Evolutionary conservation across 2,888 invertebrate species (phyloP).

Genomic region (Amphipoea lucens): DNA sequence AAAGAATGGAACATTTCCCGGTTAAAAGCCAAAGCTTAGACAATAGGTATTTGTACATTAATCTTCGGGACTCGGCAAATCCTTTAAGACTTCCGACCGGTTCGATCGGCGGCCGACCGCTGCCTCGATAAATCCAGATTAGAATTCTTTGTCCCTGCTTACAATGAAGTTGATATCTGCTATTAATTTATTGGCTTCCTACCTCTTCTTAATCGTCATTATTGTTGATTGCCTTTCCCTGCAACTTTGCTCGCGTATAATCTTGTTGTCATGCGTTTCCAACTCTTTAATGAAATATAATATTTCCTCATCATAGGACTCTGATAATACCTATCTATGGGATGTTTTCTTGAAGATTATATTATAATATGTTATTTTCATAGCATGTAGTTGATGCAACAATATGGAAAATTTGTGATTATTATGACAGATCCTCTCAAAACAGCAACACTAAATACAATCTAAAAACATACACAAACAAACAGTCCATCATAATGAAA

Average conservation of each 20-base stretch:
- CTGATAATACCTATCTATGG: neutral
- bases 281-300: neutral
- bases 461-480: conserved; percentile 4
- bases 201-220: conserved; percentile 7
- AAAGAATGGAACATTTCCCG: conserved; percentile 36
- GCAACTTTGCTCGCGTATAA: neutral
- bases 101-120: conserved; percentile 66
- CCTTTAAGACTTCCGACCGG: conserved; percentile 82
- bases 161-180: conserved; percentile 54
- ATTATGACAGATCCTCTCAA: neutral
- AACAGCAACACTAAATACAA: conserved; percentile 9
- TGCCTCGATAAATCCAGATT: conserved; percentile 82
- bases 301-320: neutral
- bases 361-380: neutral
- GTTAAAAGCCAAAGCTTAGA: conserved; percentile 57
- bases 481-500: conserved; percentile 46
- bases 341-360: neutral
- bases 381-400: neutral
- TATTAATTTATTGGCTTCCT: conserved; percentile 59
- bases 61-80: conserved; percentile 79
- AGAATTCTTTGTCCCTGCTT: conserved; percentile 72
- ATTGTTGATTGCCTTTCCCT: conserved; percentile 2
- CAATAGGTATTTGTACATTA: conserved; percentile 73
- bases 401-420: neutral
- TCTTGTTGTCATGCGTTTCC: neutral